Conservation (phyloP, 2,113 vertebrate species). For the Uria aalge region DNA sequence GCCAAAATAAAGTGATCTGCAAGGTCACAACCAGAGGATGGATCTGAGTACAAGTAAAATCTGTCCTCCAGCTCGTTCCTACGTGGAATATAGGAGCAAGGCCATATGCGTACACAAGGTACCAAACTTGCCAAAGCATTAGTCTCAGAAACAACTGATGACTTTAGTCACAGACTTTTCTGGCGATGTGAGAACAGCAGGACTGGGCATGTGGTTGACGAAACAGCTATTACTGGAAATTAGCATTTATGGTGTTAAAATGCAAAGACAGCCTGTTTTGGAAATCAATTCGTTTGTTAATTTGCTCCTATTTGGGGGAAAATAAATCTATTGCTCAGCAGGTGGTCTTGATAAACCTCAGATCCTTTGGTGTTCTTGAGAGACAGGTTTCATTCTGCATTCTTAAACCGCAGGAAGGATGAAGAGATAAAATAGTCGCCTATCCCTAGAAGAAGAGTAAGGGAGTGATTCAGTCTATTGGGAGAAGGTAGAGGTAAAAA, state of each 20-base stretch:
- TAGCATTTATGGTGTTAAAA: background rate
- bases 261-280: background rate
- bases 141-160: background rate
- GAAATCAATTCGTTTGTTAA: background rate
- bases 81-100: background rate
- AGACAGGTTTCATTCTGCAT: background rate
- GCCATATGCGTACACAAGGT: rapidly evolving
- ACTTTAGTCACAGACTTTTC: background rate
- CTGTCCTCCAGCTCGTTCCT: background rate
- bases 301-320: background rate
- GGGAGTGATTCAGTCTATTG: background rate
- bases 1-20: background rate
- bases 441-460: background rate
- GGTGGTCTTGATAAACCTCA: background rate
- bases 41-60: background rate
- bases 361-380: background rate
- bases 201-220: background rate
- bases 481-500: background rate
- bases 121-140: background rate
- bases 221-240: background rate
- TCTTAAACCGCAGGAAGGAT: background rate
- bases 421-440: background rate
- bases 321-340: background rate
- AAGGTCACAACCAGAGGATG: background rate
- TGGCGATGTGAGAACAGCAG: background rate